Conservation (phyloP, 2,797 vertebrate genomes). For the Clarias laeviceps region DNA sequence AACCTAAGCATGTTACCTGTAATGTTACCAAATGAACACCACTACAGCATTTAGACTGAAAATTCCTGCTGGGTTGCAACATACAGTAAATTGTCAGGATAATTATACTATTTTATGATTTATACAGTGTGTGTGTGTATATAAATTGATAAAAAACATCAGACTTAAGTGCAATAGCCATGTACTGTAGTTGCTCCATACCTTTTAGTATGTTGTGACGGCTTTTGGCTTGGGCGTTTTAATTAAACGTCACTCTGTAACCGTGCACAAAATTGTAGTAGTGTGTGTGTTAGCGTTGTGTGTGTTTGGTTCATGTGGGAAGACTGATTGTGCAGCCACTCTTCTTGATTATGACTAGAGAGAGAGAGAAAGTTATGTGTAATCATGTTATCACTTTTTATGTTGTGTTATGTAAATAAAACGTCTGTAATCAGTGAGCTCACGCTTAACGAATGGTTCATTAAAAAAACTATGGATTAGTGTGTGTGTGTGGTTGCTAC, state of each 20-base stretch:
- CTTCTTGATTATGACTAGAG: slow-evolving; percentile 8
- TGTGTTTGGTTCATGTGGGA: neutral
- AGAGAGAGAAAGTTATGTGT: neutral
- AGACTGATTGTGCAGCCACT: slow-evolving; percentile 12
- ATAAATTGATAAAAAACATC: neutral
- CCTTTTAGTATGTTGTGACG: too few relatives aligned
- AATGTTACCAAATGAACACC: too few relatives aligned
- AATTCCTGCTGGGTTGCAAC: too few relatives aligned
- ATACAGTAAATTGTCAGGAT: too few relatives aligned
- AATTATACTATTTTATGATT: too few relatives aligned
- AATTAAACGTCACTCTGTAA: slow-evolving; percentile 29
- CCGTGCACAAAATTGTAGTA: neutral
- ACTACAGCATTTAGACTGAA: too few relatives aligned
- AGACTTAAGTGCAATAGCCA: neutral
- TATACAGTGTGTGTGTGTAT: too few relatives aligned
- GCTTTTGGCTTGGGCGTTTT: neutral
- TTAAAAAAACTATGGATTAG: slow-evolving; percentile 11
- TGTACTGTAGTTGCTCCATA: neutral
- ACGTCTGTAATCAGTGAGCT: slow-evolving; percentile 27
- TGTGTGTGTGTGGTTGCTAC: neutral
- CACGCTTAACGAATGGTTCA: neutral
- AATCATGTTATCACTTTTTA: slow-evolving; percentile 27
- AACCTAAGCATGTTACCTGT: too few relatives aligned
- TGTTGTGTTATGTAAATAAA: slow-evolving; percentile 32
- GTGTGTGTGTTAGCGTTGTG: neutral